Evolutionary conservation across 2,797 vertebrate species (phyloP), one percentile per base, ranked within the genome.

Genomic region (Pipistrellus kuhlii): DNA sequence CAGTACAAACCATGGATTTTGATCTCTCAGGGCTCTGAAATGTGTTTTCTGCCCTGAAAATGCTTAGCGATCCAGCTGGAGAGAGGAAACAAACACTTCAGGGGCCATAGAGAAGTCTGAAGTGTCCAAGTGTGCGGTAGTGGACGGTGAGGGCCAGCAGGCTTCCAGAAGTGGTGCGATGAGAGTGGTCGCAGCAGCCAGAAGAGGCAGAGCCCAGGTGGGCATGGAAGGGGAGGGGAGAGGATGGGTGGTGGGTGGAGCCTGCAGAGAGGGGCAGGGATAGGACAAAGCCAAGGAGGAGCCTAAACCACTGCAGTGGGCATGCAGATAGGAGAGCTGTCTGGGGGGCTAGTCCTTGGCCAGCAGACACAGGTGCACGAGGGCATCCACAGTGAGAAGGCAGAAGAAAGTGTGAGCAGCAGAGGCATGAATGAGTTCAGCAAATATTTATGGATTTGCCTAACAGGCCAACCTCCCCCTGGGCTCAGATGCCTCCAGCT

Each of bases 121-220:
- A 46, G 38, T 32, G 35, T 66, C 8, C 0, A 13, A 2, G 21
- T 1, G 10, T 4, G 6, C 0, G 21, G n/a, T 5, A 1, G 57
- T 5, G 57, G 66, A 6, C 0, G 2, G n/a, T 1, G 21, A 41
- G 48, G 75, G n/a, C 51, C 25, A 8, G 76, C 2, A 8, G 48
- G 68, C 32, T 0, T 13, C 57, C n/a, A 23, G 30, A 9, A 46
- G 53, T 8, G 46, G 53, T 0, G 5, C 1, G 8, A 8, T 5
- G 25, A n/a, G 53, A 8, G 30, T 13, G 5, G 44, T 3, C 6
- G 53, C n/a, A 53, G 46, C 2, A 6, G 55, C 5, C 3, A 11
- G 27, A 64, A 55, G 78, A 44, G 20, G 66, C 46, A 14, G 5
- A 30, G 10, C 14, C 11, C 32, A 17, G 46, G 41, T 1, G 3